Percentiles rank a stretch among this genome's conserved stretches.
These are phyloP conservation scores for Epinephelus cyanopodus DNA, from an alignment of 2,113 vertebrate genomes.

Conservation along the genomic window DNA sequence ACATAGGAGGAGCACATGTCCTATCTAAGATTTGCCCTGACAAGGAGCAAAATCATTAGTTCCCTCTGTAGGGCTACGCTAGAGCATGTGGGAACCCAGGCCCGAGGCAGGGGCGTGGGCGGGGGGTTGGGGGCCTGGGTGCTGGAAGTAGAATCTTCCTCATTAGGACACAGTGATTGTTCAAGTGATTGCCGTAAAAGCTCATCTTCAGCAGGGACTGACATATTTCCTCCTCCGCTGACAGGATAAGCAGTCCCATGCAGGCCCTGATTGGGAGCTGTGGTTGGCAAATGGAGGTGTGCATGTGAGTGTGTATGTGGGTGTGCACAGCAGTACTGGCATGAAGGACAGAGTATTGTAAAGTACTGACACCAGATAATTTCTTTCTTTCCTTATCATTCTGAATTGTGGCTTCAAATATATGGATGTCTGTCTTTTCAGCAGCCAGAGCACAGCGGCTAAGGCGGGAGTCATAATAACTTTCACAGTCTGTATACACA, in stretches of 20 bases:
- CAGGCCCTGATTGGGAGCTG: slow-evolving; percentile 63
- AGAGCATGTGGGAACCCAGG: slow-evolving; percentile 45
- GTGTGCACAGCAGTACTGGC: background rate
- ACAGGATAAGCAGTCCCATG: slow-evolving; percentile 72
- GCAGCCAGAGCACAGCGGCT: background rate
- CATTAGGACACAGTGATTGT: slow-evolving; percentile 84
- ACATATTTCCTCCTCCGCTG: slow-evolving; percentile 78
- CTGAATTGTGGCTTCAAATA: slow-evolving; percentile 41
- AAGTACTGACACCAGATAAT: slow-evolving; percentile 28
- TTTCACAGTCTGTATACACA: slow-evolving; percentile 11
- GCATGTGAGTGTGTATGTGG: background rate
- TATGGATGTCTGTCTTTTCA: slow-evolving; percentile 45
- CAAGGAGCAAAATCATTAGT: slow-evolving; percentile 79
- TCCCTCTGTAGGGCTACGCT: slow-evolving; percentile 65
- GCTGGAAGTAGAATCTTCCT: slow-evolving; percentile 64
- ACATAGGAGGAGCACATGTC: slow-evolving; percentile 71
- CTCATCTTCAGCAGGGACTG: slow-evolving; percentile 69
- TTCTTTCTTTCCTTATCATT: slow-evolving; percentile 44
- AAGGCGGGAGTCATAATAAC: slow-evolving; percentile 7
- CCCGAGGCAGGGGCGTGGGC: background rate
- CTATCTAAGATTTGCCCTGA: slow-evolving; percentile 67
- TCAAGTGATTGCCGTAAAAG: slow-evolving; percentile 80
- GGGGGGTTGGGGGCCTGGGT: background rate
- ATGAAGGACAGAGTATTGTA: slow-evolving; percentile 8
- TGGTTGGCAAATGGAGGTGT: slow-evolving; percentile 51